phyloP scores from a whole-genome alignment of 2,797 vertebrate genomes.

The Gephyroberyx darwinii region DNA sequence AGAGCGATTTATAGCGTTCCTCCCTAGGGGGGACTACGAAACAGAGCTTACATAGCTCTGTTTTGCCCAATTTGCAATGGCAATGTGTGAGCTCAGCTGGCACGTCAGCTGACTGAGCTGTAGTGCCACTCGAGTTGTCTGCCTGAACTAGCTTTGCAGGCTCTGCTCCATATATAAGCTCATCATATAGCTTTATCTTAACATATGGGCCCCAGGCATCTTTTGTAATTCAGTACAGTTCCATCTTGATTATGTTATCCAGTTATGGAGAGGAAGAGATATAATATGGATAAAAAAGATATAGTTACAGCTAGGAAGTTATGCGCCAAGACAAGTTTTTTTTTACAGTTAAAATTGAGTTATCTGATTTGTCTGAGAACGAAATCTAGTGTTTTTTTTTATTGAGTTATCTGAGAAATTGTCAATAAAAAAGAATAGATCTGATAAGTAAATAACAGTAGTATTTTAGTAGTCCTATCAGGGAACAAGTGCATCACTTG shows the following conservation, averaged over 20 bases:
- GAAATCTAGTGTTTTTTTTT: background rate
- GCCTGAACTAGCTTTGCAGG: too few relatives aligned
- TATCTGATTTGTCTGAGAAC: background rate
- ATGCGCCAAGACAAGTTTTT: background rate
- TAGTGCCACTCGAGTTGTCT: too few relatives aligned
- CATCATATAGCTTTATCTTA: background rate
- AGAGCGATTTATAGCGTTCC: too few relatives aligned
- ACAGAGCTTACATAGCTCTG: too few relatives aligned
- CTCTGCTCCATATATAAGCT: too few relatives aligned
- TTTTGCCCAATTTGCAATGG: too few relatives aligned
- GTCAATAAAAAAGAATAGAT: too few relatives aligned
- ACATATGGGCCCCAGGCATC: conserved; percentile 31
- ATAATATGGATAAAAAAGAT: conserved; percentile 50
- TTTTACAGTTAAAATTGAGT: conserved; percentile 16
- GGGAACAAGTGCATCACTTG: conserved; percentile 3
- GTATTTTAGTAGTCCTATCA: background rate
- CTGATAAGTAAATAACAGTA: too few relatives aligned
- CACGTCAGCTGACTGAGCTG: too few relatives aligned
- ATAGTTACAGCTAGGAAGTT: background rate
- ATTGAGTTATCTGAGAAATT: too few relatives aligned
- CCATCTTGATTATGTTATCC: conserved; percentile 53
- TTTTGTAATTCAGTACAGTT: conserved; percentile 38
- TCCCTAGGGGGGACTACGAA: too few relatives aligned
- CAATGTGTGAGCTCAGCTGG: too few relatives aligned
- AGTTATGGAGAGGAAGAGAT: conserved; percentile 68